Evolutionary conservation across 1,140 invertebrate genomes (phyloP), one percentile per base, ranked within the genome.

Genomic region (Helicoverpa armigera): DNA sequence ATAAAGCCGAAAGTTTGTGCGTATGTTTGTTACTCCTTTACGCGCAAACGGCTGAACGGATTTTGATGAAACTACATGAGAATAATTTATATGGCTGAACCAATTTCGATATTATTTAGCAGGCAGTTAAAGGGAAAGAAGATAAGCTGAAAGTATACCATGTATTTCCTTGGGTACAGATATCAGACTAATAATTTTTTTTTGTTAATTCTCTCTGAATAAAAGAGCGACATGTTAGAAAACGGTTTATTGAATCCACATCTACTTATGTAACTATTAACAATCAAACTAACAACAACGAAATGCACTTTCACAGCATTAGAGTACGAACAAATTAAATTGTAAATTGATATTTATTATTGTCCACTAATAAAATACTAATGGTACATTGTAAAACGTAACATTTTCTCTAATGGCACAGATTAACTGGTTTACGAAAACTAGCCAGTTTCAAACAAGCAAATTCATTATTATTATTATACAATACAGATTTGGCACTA

Each of bases 251-350:
- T 63, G 76, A 79, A 83, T 80, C 51, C 76, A 76, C 63, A 76
- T 60, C 73, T 72, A 75, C 73, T 81, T 74, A 76, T 72, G 70
- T 83, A 81, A 74, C 23, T 82, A 81, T 75, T 67, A 84, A 82
- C 77, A 80, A 75, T 61, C 70, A 77, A 65, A 82, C 56, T 67
- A 85, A 79, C 63, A 79, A 82, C 67, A 73, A 83, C 79, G 61
- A 83, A 83, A 85, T 83, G 74, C 75, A 61, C 58, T 61, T 79
- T 79, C 79, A 75, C 83, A 85, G 73, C 48, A 76, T 76, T 75
- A 31, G 48, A 13, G 13, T 76, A 63, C 58, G 31, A 63, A 76
- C 50, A 51, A 5, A 35, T 48, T 63, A 63, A 18, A 61, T 58
- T 73, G 51, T 73, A 75, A 74, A 76, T 73, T 73, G 70, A 69